Evolutionary conservation across 2,797 vertebrate species (phyloP).

Genomic region (Myioborus melanocephalus): DNA sequence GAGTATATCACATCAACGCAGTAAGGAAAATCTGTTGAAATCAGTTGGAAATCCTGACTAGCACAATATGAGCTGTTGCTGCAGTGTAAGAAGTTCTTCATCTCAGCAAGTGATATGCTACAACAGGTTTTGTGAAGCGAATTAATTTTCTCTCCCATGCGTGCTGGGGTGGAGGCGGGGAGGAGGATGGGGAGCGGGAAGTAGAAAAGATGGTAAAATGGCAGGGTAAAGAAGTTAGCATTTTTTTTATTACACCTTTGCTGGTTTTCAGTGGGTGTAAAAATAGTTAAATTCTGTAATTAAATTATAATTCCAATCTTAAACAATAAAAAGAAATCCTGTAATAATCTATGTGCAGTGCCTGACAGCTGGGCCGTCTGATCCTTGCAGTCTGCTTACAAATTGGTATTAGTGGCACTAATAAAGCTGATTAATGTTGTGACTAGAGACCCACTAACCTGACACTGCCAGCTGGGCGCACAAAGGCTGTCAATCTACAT

Average conservation of each 20-base stretch:
- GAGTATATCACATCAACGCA: conserved; percentile 50
- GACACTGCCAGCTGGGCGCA: conserved; percentile 84
- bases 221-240: background rate
- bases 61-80: conserved; percentile 62
- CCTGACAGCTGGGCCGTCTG: conserved; percentile 94
- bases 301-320: conserved; percentile 78
- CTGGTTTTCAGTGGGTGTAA: conserved; percentile 38
- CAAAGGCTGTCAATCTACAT: conserved; percentile 73
- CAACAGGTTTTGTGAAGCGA: conserved; percentile 59
- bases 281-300: conserved; percentile 73
- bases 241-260: conserved; percentile 42
- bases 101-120: conserved; percentile 62
- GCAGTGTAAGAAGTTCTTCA: conserved; percentile 62
- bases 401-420: conserved; percentile 93
- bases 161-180: conserved; percentile 4
- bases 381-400: conserved; percentile 90
- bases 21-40: conserved; percentile 64
- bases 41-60: conserved; percentile 65
- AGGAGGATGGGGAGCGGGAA: background rate
- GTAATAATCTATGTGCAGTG: conserved; percentile 73
- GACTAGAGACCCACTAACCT: conserved; percentile 87
- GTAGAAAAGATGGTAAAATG: background rate
- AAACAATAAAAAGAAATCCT: conserved; percentile 77
- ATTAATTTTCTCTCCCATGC: conserved; percentile 58
- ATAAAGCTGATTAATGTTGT: conserved; percentile 94